Evolutionary conservation across 2,888 invertebrate species (phyloP).

Genomic region (Lissonota sp.): DNA sequence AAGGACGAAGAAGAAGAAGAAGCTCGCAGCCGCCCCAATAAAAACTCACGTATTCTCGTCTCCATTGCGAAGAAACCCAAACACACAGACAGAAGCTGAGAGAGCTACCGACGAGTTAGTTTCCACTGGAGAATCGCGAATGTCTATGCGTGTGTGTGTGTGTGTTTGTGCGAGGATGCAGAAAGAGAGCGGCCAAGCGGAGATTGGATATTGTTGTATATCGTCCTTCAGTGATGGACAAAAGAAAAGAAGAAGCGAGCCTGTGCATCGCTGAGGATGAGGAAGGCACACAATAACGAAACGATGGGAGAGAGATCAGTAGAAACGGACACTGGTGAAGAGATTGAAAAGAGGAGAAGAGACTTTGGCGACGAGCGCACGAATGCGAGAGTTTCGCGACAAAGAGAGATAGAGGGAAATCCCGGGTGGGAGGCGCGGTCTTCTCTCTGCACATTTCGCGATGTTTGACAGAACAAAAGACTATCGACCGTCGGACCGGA

Average conservation of each 20-base stretch:
- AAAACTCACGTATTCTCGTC: slow-evolving; percentile 77
- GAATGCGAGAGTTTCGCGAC: slow-evolving; percentile 47
- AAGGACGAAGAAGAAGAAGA: slow-evolving; percentile 58
- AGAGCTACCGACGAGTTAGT: slow-evolving; percentile 51
- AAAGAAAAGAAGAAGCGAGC: slow-evolving; percentile 44
- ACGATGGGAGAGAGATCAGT: slow-evolving; percentile 26
- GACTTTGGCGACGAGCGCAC: slow-evolving; percentile 45
- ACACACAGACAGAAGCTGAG: slow-evolving; percentile 53
- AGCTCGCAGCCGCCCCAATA: slow-evolving; percentile 80
- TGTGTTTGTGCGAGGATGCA: slow-evolving; percentile 48
- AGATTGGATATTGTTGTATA: slow-evolving; percentile 31
- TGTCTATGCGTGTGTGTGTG: slow-evolving; percentile 51
- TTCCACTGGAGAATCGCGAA: slow-evolving; percentile 56
- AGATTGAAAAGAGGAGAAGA: slow-evolving; percentile 27
- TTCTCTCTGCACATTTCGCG: slow-evolving; percentile 73
- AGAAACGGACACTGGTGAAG: slow-evolving; percentile 14
- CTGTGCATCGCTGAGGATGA: slow-evolving; percentile 46
- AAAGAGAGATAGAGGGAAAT: slow-evolving; percentile 46
- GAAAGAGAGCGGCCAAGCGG: slow-evolving; percentile 44
- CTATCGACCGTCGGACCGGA: slow-evolving; percentile 73
- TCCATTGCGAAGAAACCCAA: slow-evolving; percentile 63
- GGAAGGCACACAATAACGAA: slow-evolving; percentile 38
- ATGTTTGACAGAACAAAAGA: slow-evolving; percentile 84
- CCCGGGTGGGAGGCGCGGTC: slow-evolving; percentile 74
- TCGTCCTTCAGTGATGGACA: slow-evolving; percentile 57